Conservation (phyloP, 2,888 invertebrate genomes). For the Yponomeuta cagnagella region DNA sequence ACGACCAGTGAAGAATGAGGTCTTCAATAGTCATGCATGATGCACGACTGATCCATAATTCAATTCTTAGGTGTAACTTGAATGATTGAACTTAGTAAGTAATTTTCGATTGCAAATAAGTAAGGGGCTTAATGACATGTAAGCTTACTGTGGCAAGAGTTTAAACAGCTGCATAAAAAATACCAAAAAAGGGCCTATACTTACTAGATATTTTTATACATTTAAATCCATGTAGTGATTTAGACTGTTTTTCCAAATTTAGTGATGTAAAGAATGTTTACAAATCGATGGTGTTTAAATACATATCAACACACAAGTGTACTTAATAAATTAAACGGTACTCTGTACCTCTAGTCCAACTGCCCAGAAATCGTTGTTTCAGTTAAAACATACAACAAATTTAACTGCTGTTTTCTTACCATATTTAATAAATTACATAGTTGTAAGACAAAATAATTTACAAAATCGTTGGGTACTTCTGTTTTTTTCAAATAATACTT, state of each 20-base stretch:
- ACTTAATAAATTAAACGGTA: not conserved
- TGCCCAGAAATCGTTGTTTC: not conserved
- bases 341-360: not conserved
- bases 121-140: no score
- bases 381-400: not conserved
- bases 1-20: no score
- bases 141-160: not conserved
- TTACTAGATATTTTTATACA: not conserved
- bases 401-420: not conserved
- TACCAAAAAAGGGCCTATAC: not conserved
- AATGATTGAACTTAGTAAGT: no score
- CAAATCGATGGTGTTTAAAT: not conserved
- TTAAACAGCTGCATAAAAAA: not conserved
- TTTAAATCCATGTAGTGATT: not conserved
- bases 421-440: not conserved
- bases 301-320: conserved; percentile 1
- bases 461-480: not conserved
- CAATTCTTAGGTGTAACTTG: no score
- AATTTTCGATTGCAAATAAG: no score
- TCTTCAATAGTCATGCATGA: no score
- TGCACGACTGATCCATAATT: no score
- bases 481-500: no score
- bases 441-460: not conserved
- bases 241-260: not conserved
- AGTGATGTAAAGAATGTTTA: conserved; percentile 5